Conservation (phyloP, 1,140 invertebrate species). For the Drosophila sp. region DNA sequence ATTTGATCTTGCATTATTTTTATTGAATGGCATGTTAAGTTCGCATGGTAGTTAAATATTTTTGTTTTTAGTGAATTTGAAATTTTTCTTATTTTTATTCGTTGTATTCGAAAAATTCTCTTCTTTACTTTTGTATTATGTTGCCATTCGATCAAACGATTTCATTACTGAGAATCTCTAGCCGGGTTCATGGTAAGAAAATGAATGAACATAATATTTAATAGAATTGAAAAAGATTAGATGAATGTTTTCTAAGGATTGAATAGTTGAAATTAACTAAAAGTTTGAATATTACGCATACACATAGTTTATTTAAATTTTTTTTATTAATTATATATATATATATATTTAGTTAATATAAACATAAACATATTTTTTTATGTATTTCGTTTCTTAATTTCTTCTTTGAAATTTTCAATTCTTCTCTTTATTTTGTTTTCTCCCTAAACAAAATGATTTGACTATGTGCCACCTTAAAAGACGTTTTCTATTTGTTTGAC, state of each 20-base stretch:
- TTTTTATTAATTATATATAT: conserved; percentile 59
- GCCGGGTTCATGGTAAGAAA: not conserved
- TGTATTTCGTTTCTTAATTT: conserved; percentile 27
- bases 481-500: conserved; percentile 33
- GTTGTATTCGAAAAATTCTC: conserved; percentile 82
- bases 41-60: conserved; percentile 12
- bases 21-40: conserved; percentile 49
- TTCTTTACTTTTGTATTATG: conserved; percentile 29
- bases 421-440: conserved; percentile 25
- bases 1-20: conserved; percentile 46
- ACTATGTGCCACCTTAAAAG: conserved; percentile 42
- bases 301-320: conserved; percentile 17
- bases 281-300: conserved; percentile 54
- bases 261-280: not conserved
- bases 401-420: not conserved
- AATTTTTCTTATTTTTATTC: conserved; percentile 79
- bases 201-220: not conserved
- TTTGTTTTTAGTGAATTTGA: conserved; percentile 45
- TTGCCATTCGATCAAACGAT: conserved; percentile 8
- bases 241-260: conserved; percentile 28
- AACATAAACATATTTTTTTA: conserved; percentile 54
- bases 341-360: conserved; percentile 54
- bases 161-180: not conserved
- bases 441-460: conserved; percentile 36
- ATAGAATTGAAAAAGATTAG: conserved; percentile 30